These are phyloP conservation scores for Thyatira batis DNA, from an alignment of 2,888 invertebrate genomes.

Conservation along the genomic window DNA sequence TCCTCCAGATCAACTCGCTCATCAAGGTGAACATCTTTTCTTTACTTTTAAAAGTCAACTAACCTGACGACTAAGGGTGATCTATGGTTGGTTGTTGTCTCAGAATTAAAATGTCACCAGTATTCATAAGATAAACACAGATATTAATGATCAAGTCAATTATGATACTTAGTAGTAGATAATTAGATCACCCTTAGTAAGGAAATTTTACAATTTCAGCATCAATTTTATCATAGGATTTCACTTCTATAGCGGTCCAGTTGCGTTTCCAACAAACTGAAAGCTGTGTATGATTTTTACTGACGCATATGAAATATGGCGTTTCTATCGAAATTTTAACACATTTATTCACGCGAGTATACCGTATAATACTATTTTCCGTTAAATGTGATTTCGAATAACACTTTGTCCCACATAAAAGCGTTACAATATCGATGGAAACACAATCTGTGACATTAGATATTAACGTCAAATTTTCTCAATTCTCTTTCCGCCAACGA, in stretches of 20 bases:
- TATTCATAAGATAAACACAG: too few species aligned
- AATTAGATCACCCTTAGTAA: too few species aligned
- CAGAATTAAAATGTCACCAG: too few species aligned
- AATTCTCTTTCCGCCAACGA: conserved; percentile 28
- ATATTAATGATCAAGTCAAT: too few species aligned
- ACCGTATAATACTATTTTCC: too few species aligned
- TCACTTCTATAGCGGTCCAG: neutral
- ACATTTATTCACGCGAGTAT: neutral
- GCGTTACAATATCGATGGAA: neutral
- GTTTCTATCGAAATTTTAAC: neutral
- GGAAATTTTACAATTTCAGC: too few species aligned
- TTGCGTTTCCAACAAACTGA: neutral
- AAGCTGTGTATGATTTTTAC: neutral
- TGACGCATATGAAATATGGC: neutral
- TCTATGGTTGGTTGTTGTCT: too few species aligned
- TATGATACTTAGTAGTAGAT: too few species aligned
- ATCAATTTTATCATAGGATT: neutral
- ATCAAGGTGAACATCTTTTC: conserved; percentile 57
- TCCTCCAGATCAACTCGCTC: conserved; percentile 79
- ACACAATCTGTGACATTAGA: neutral
- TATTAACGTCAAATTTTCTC: conserved; percentile 27
- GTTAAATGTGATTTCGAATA: neutral
- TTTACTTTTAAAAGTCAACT: too few species aligned
- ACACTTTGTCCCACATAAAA: neutral
- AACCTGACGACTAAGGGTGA: neutral